These are phyloP conservation scores for Forbesichthys agassizii DNA, from an alignment of 2,113 vertebrate species.

Conservation along the genomic window DNA sequence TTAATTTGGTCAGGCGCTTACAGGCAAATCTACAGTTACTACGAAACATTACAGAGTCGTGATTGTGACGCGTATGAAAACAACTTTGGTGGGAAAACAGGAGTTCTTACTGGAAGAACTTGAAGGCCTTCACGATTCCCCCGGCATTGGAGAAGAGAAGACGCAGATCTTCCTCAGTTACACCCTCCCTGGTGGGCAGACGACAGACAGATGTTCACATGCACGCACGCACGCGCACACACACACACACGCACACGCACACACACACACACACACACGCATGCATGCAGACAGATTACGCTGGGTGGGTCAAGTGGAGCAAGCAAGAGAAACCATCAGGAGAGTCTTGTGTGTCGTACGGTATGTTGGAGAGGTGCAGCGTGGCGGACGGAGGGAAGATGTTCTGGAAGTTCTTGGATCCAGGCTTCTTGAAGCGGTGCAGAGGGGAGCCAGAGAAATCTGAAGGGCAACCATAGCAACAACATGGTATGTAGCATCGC, in stretches of 20 bases:
- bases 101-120: conserved; percentile 97
- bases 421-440: conserved; percentile 98
- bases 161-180: conserved; percentile 93
- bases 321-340: not conserved
- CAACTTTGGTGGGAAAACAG: not conserved
- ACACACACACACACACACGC: too few relatives aligned
- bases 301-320: too few relatives aligned
- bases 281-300: too few relatives aligned
- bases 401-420: conserved; percentile 98
- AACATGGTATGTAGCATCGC: too few relatives aligned
- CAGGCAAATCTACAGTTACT: not conserved
- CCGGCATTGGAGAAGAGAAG: conserved; percentile 95
- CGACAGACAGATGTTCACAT: not conserved
- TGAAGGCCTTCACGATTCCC: conserved; percentile 97
- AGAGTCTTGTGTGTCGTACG: conserved; percentile 74
- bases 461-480: conserved; percentile 13
- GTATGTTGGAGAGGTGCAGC: conserved; percentile 96
- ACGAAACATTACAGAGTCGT: not conserved
- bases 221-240: too few relatives aligned
- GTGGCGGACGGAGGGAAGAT: conserved; percentile 98
- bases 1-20: too few relatives aligned
- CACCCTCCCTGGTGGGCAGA: conserved; percentile 81
- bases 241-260: too few relatives aligned
- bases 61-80: not conserved
- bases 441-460: conserved; percentile 96